Percentiles rank a stretch among this genome's conserved stretches.
These are phyloP conservation scores for Limnodromus scolopaceus DNA, from an alignment of 2,797 vertebrate genomes.

Conservation along the genomic window DNA sequence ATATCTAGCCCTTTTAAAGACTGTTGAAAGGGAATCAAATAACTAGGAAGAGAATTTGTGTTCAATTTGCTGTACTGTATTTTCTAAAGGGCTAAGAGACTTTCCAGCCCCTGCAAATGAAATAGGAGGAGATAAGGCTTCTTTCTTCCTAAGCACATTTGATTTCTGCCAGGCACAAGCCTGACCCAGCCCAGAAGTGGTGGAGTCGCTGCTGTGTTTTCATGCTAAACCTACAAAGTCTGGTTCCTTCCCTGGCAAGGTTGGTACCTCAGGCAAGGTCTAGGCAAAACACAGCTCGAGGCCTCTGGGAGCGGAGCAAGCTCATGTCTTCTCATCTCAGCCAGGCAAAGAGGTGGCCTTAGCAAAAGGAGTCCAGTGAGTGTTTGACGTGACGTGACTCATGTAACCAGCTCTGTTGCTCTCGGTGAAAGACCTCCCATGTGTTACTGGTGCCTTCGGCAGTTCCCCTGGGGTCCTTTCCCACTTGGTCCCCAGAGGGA, in stretches of 20 bases:
- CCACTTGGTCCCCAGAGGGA: background rate
- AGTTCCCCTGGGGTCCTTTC: background rate
- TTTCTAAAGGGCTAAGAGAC: background rate
- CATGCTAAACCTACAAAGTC: background rate
- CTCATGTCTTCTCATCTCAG: background rate
- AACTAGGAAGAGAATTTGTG: background rate
- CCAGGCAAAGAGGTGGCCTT: background rate
- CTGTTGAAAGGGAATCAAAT: background rate
- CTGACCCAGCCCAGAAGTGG: background rate
- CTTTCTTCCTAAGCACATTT: background rate
- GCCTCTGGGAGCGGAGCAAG: background rate
- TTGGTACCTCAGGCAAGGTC: background rate
- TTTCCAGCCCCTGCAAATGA: background rate
- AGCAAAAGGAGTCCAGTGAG: background rate
- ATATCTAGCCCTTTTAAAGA: background rate
- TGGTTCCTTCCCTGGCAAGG: background rate
- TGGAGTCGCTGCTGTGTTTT: background rate
- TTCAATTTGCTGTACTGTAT: background rate
- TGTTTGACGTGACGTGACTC: accelerated
- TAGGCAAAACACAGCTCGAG: background rate
- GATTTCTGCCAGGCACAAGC: background rate
- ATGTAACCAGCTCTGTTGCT: background rate
- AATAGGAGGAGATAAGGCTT: background rate
- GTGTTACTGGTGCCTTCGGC: background rate
- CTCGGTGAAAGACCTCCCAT: background rate